Conservation (phyloP, 2,888 invertebrate species). For the Diarsia dahlii region DNA sequence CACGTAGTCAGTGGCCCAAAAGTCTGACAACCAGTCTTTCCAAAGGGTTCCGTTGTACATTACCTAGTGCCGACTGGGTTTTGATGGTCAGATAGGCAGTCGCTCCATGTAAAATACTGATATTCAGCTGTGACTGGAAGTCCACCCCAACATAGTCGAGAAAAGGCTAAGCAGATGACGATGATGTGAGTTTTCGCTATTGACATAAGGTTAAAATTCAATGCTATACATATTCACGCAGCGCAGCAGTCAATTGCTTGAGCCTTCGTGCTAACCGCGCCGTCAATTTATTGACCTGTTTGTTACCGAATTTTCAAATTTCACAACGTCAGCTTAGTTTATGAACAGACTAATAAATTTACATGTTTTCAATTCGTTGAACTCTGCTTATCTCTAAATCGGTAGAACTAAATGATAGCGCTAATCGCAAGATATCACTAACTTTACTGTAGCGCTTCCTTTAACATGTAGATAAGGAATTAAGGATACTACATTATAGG, state of each 20-base stretch:
- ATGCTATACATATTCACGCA: not conserved
- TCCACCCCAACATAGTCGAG: too few relatives aligned
- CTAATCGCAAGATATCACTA: constrained; percentile 30
- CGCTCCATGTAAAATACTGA: too few relatives aligned
- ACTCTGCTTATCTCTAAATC: constrained; percentile 31
- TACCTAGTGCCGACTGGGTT: too few relatives aligned
- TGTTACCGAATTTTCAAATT: not conserved
- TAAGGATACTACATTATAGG: constrained; percentile 3
- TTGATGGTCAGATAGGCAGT: too few relatives aligned
- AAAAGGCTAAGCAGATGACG: too few relatives aligned
- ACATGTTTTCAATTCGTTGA: constrained; percentile 40
- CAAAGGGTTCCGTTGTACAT: too few relatives aligned
- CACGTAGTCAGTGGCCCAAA: too few relatives aligned
- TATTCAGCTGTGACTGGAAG: too few relatives aligned
- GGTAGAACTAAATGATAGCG: constrained; percentile 36
- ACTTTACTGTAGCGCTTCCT: constrained; percentile 35
- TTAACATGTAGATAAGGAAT: constrained; percentile 18
- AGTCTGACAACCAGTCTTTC: too few relatives aligned
- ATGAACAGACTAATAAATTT: not conserved
- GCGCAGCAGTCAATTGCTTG: too few relatives aligned
- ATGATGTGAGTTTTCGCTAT: not conserved
- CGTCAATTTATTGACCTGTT: too few relatives aligned
- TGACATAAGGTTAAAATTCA: not conserved
- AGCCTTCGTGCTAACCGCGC: too few relatives aligned
- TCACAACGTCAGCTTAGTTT: not conserved